These are phyloP conservation scores for Parelbella ahira DNA, from an alignment of 2,888 invertebrate species.

Conservation along the genomic window DNA sequence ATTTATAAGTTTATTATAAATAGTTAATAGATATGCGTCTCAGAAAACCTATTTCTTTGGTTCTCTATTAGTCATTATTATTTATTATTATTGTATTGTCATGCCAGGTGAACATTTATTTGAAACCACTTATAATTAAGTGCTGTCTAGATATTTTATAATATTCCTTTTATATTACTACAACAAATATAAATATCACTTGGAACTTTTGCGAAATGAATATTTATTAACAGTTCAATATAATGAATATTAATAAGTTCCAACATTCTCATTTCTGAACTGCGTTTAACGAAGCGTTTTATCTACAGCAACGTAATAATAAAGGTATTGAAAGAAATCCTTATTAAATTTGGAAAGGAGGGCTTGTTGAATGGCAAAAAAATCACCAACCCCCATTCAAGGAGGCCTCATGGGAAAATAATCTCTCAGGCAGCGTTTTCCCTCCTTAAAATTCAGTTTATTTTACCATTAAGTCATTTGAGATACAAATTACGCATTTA, in stretches of 20 bases:
- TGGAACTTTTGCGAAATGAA: too few species aligned
- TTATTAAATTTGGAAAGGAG: slow-evolving; percentile 62
- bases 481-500: slow-evolving; percentile 23
- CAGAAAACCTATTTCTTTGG: too few species aligned
- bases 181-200: too few species aligned
- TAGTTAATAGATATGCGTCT: too few species aligned
- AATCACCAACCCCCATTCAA: slow-evolving; percentile 43
- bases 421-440: slow-evolving; percentile 48
- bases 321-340: slow-evolving; percentile 67
- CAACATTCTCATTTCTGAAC: slow-evolving; percentile 35
- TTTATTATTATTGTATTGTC: too few species aligned
- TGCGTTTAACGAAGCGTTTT: slow-evolving; percentile 64
- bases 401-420: slow-evolving; percentile 56
- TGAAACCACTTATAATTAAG: too few species aligned
- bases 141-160: too few species aligned
- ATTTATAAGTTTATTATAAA: too few species aligned
- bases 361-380: slow-evolving; percentile 29
- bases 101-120: too few species aligned
- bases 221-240: neutral
- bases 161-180: too few species aligned
- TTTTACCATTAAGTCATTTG: slow-evolving; percentile 35
- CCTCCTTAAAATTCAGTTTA: slow-evolving; percentile 51
- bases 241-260: slow-evolving; percentile 4
- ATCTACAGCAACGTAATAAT: slow-evolving; percentile 47
- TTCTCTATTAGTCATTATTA: too few species aligned